These are phyloP conservation scores for Crocallis elinguaria DNA, from an alignment of 2,888 invertebrate species.

Conservation along the genomic window DNA sequence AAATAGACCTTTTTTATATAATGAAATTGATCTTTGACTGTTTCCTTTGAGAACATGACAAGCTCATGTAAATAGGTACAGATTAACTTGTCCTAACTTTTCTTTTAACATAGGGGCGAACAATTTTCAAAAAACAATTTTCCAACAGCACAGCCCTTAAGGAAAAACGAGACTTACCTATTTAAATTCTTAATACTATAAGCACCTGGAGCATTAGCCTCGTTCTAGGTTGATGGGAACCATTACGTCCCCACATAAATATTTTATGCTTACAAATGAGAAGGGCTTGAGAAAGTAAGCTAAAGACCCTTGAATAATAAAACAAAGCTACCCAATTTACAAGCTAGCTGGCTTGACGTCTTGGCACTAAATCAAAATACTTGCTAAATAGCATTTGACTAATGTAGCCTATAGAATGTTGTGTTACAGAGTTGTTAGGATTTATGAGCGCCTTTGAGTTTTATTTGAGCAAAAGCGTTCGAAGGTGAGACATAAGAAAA, in stretches of 20 bases:
- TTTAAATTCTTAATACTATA: no score
- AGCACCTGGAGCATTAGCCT: background rate
- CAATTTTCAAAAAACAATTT: no score
- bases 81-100: no score
- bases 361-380: constrained; percentile 8
- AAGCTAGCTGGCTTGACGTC: background rate
- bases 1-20: no score
- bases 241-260: no score
- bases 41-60: no score
- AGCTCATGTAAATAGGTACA: no score
- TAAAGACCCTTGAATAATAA: constrained; percentile 4
- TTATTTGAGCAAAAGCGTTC: constrained; percentile 2
- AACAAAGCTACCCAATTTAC: constrained; percentile 4
- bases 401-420: background rate
- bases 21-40: no score
- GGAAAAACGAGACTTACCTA: no score
- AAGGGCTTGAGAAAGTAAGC: constrained; percentile 3
- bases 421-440: background rate
- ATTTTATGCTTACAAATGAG: background rate
- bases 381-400: background rate
- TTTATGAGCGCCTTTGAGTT: background rate
- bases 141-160: no score
- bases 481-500: background rate
- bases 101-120: no score
- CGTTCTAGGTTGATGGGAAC: constrained; percentile 2